Evolutionary conservation across 1,140 invertebrate genomes (phyloP).

Genomic region (Liolophura sinensis): DNA sequence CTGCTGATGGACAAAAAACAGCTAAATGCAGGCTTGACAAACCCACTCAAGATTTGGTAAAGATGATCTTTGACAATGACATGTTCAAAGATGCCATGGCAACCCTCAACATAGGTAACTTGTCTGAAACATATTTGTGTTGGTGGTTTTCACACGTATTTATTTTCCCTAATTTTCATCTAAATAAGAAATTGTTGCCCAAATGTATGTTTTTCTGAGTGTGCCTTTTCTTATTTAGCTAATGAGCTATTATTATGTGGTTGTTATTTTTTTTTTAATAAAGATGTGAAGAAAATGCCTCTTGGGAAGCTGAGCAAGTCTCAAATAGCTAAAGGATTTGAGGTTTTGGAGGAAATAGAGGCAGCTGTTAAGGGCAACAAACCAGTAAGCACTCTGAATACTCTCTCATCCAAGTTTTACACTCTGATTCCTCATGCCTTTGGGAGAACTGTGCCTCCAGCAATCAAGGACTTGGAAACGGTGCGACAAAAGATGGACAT

Average conservation of each 20-base stretch:
- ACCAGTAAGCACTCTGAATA: constrained; percentile 23
- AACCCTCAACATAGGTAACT: constrained; percentile 55
- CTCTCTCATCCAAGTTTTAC: constrained; percentile 58
- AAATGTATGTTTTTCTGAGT: no score
- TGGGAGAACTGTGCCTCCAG: constrained; percentile 55
- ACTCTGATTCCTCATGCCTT: constrained; percentile 62
- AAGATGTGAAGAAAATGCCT: constrained; percentile 63
- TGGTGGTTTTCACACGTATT: neutral
- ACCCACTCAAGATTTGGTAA: constrained; percentile 54
- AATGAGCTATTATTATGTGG: constrained; percentile 4
- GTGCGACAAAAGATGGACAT: constrained; percentile 61
- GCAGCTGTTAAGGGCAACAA: constrained; percentile 42
- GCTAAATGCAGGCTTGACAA: constrained; percentile 32
- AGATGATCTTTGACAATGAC: constrained; percentile 60
- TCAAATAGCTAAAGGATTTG: constrained; percentile 62
- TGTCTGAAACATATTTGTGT: neutral
- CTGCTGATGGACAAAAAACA: neutral
- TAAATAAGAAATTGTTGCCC: no score
- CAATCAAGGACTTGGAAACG: constrained; percentile 43
- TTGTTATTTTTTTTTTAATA: constrained; percentile 7
- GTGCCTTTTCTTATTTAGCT: neutral
- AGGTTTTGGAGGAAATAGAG: constrained; percentile 59
- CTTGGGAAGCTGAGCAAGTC: constrained; percentile 61
- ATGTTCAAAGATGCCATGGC: constrained; percentile 61
- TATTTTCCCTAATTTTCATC: no score